phyloP scores from a whole-genome alignment of 1,140 invertebrate species.

The Probaryconus sp. region DNA sequence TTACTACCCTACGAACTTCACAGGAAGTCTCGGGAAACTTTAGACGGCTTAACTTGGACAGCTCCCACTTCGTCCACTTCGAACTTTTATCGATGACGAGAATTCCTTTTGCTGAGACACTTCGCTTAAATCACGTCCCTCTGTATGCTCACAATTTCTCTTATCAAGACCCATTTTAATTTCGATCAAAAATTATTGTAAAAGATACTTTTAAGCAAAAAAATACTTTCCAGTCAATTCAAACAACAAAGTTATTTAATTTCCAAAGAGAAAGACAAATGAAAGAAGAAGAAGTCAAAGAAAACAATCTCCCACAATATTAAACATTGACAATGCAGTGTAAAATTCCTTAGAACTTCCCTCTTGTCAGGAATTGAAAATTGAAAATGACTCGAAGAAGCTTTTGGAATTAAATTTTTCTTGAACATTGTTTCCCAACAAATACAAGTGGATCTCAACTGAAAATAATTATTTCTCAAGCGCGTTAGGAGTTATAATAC shows the following conservation, averaged over 20 bases:
- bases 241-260: background rate
- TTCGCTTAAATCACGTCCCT: conserved; percentile 51
- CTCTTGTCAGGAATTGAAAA: too few species aligned
- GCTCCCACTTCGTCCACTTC: conserved; percentile 55
- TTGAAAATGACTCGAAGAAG: too few species aligned
- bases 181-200: background rate
- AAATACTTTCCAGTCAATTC: background rate
- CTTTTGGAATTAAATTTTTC: conserved; percentile 8
- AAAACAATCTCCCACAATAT: too few species aligned
- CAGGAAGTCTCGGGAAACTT: conserved; percentile 56
- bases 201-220: too few species aligned
- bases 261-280: too few species aligned
- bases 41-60: conserved; percentile 58
- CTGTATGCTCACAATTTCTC: conserved; percentile 41
- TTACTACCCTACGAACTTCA: conserved; percentile 67
- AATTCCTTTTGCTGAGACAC: conserved; percentile 52
- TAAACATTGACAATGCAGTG: too few species aligned
- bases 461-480: conserved; percentile 58
- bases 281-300: too few species aligned
- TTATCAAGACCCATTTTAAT: conserved; percentile 17
- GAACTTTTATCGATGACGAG: conserved; percentile 72
- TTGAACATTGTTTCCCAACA: conserved; percentile 9
- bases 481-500: conserved; percentile 52
- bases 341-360: too few species aligned
- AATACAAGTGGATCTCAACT: conserved; percentile 9